phyloP scores from a whole-genome alignment of 92 coral and sea anemone species.

The Epizoanthus illoricatus region DNA sequence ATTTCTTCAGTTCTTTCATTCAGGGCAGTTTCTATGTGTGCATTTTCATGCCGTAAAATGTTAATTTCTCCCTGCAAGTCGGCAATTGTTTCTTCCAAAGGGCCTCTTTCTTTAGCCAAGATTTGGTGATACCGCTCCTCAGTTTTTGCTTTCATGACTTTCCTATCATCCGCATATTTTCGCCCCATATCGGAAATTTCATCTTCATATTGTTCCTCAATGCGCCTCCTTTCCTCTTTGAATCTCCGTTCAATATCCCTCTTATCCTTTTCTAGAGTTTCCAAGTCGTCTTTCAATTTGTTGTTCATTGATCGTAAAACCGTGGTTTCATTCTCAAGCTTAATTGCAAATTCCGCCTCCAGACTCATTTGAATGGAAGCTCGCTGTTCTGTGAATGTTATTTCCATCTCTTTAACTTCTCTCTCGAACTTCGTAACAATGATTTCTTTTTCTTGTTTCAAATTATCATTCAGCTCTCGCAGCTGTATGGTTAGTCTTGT shows the following conservation, averaged over 20 bases:
- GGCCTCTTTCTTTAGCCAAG: conserved; percentile 64
- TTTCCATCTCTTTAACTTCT: conserved; percentile 90
- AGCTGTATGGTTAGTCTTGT: conserved; percentile 83
- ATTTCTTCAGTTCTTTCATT: conserved; percentile 76
- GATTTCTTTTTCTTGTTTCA: conserved; percentile 84
- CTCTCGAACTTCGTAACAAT: conserved; percentile 84
- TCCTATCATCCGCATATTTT: conserved; percentile 74
- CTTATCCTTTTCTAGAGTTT: conserved; percentile 79
- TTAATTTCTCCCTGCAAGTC: conserved; percentile 70
- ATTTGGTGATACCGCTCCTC: conserved; percentile 78
- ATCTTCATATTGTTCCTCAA: conserved; percentile 82
- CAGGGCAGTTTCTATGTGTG: conserved; percentile 62
- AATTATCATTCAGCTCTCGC: conserved; percentile 85
- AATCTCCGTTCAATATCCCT: conserved; percentile 72
- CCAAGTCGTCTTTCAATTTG: conserved; percentile 85
- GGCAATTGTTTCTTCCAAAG: conserved; percentile 67
- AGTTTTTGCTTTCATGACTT: conserved; percentile 61
- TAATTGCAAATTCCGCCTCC: conserved; percentile 82
- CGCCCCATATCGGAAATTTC: conserved; percentile 84
- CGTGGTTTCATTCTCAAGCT: conserved; percentile 87
- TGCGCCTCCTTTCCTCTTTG: conserved; percentile 81
- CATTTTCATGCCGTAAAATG: conserved; percentile 80
- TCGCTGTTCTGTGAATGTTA: conserved; percentile 81
- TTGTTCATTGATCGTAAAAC: conserved; percentile 69
- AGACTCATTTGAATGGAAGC: conserved; percentile 62